Evolutionary conservation across 2,797 vertebrate genomes (phyloP), one percentile per base, ranked within the genome.

Genomic region (Manis crassicaudata): DNA sequence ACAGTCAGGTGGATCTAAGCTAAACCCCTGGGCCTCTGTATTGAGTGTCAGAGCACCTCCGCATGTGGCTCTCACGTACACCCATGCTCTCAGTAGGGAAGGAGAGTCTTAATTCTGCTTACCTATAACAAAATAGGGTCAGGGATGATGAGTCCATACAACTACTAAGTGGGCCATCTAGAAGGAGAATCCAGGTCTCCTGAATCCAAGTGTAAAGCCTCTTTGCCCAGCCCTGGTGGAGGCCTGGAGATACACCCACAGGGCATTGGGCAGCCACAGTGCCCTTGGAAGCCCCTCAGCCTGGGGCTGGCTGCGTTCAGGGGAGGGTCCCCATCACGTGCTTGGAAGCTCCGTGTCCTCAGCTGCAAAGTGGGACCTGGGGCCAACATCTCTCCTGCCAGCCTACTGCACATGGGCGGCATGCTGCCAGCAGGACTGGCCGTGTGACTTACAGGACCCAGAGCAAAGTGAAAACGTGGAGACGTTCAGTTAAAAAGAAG

Each of bases 211-310:
- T 0, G 10, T 4, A 23, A 76, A 75, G 50, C 9, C 1, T 79
- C 17, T 46, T 72, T 79, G 46, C 16, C 60, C 14, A 3, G 29
- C 5, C 32, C 2, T 2, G 50, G 23, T 1, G 9, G 37, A 76
- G 50, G 43, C n/a, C 14, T 62, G 0, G 2, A 32, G 29, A 5
- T 67, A 18, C n/a, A 9, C 27, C 52, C 21, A 5, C 25, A 25
- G 35, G 25, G 1, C 0, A 0, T 23, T 10, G 1, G n/a, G 20
- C 2, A 7, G 6, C 23, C 32, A 16, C 40, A 29, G 20, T 1
- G 23, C 68, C 32, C 20, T 13, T 5, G 43, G 63, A 40, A 2
- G 37, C 9, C 35, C 56, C 32, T 65, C 0, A 2, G 0, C 32
- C 29, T 14, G n/a, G 81, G 9, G 25, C 37, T 40, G 70, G 50